Evolutionary conservation across 2,797 vertebrate genomes (phyloP), one percentile per base, ranked within the genome.

Genomic region (Pipistrellus pygmaeus): DNA sequence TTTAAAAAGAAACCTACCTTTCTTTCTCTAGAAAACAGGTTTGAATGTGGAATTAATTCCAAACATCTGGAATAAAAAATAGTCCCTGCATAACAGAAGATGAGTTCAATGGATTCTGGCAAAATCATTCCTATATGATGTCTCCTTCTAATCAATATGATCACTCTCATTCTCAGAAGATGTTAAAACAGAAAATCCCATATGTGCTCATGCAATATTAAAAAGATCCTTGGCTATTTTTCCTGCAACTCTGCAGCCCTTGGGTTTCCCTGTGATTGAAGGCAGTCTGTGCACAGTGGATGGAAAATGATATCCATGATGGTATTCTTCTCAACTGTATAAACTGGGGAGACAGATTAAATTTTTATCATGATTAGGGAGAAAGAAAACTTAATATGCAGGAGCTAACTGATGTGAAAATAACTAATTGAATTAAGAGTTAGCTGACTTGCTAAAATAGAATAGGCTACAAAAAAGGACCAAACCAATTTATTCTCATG

Each of bases 191-290:
- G 60, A 92, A 69, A 95, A 57, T 90, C 85, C 94, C 94, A 96
- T 91, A 94, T 94, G 93, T 27, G 78, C 90, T 95, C 73, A 96
- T 88, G 51, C 80, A 97, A 95, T 96, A 96, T 97, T 95, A 88
- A 94, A 95, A 92, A 95, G 78, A 85, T 41, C 62, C 76, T 78
- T 84, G 72, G 48, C 88, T 64, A 89, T 35, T 32, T 27, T 81
- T 64, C 14, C 25, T 96, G 21, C 8, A 94, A 88, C 88, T 96
- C 91, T 95, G 71, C 53, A 80, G 4, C 1, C 44, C 41, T 96
- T 96, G 17, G 17, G 87, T 93, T 96, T 93, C 32, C 55, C 23
- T 90, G 94, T 93, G 82, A 20, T 78, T 82, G 94, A n/a, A 80
- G 64, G n/a, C 17, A 92, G 96, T 85, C 85, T 96, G 64, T 93